Evolutionary conservation across 2,113 vertebrate genomes (phyloP).

Genomic region (Geococcyx californianus): DNA sequence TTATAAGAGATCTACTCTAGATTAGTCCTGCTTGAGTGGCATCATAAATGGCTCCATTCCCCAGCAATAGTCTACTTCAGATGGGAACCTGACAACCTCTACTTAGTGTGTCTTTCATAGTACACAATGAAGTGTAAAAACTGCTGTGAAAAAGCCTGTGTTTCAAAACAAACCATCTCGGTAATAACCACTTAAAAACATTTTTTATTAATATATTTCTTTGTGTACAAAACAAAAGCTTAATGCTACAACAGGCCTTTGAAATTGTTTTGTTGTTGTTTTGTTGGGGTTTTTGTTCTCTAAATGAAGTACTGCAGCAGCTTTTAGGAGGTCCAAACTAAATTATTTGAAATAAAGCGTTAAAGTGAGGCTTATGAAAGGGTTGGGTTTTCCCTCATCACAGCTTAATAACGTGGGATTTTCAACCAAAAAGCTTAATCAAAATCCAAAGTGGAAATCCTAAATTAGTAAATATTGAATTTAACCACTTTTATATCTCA

Average conservation of each 20-base stretch:
- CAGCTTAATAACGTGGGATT: conserved; percentile 29
- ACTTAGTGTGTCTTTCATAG: conserved; percentile 81
- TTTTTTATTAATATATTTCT: conserved; percentile 86
- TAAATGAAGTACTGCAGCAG: conserved; percentile 24
- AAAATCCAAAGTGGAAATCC: conserved; percentile 71
- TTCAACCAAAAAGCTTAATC: conserved; percentile 70
- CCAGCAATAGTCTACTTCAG: conserved; percentile 76
- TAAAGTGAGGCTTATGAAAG: conserved; percentile 29
- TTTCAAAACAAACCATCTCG: conserved; percentile 82
- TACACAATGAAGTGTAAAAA: conserved; percentile 84
- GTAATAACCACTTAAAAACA: conserved; percentile 84
- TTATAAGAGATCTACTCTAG: conserved; percentile 81
- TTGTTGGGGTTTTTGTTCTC: not conserved
- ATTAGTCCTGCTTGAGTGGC: conserved; percentile 83
- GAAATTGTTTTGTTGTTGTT: conserved; percentile 11
- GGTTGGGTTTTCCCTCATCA: conserved; percentile 20
- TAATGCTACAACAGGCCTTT: conserved; percentile 63
- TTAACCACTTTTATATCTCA: conserved; percentile 71
- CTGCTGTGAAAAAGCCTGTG: conserved; percentile 76
- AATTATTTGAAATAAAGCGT: conserved; percentile 37
- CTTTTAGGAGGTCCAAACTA: conserved; percentile 53
- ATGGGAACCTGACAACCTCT: conserved; percentile 81
- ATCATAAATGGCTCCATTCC: conserved; percentile 81
- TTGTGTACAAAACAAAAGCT: conserved; percentile 80
- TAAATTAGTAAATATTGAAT: conserved; percentile 77